A percentile compares a stretch with the other conserved stretches of the same genome.
Evolutionary conservation across 23 tunicate species (phyloP).

Genomic region (Styela clava): DNA sequence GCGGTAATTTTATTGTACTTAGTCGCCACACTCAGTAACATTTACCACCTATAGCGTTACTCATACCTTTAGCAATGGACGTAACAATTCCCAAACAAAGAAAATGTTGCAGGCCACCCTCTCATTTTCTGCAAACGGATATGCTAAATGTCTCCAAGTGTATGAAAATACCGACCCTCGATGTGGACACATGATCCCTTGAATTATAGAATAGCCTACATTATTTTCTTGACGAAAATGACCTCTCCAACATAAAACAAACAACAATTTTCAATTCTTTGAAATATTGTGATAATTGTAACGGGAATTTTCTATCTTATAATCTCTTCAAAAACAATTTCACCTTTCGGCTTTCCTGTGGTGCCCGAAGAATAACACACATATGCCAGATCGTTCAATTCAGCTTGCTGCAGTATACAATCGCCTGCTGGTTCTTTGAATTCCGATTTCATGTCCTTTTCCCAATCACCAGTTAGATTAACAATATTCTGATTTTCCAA

Average conservation of each 20-base stretch:
- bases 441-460: constrained; percentile 22
- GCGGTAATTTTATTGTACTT: no score
- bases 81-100: constrained; percentile 88
- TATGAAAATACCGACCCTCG: constrained; percentile 81
- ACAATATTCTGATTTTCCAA: constrained; percentile 13
- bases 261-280: no score
- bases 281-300: no score
- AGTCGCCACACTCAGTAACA: no score
- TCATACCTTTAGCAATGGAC: constrained; percentile 83
- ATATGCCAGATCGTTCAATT: constrained; percentile 63
- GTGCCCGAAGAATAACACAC: constrained; percentile 89
- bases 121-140: constrained; percentile 55
- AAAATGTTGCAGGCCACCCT: constrained; percentile 92
- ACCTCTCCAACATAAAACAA: no score
- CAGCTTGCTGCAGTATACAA: constrained; percentile 32
- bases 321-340: no score
- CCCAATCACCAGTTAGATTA: constrained; percentile 42
- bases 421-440: constrained; percentile 1
- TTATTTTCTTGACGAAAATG: no score
- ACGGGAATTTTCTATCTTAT: no score
- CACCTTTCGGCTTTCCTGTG: constrained; percentile 97
- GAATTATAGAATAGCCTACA: no score
- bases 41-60: no score
- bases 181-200: constrained; percentile 93
- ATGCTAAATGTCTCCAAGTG: constrained; percentile 68